phyloP scores from a whole-genome alignment of 2,797 vertebrate species.

The Gobio occitaniae region DNA sequence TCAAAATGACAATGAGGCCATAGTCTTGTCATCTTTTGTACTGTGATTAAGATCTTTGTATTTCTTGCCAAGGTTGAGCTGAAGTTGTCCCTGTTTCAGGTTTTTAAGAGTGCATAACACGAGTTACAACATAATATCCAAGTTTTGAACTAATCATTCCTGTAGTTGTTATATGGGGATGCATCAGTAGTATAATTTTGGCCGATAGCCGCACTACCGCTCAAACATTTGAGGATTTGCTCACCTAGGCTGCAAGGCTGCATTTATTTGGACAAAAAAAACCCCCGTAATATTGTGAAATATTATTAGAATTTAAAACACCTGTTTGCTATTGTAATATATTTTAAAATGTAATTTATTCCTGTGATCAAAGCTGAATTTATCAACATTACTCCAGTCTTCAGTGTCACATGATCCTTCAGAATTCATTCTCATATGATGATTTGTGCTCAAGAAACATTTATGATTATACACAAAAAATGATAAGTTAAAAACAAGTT shows the following conservation, averaged over 20 bases:
- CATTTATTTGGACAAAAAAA: background rate
- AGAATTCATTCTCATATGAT: background rate
- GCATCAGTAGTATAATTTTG: background rate
- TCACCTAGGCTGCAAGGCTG: background rate
- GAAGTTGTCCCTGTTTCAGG: background rate
- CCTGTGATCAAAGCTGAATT: background rate
- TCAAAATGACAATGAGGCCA: background rate
- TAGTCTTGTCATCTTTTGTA: background rate
- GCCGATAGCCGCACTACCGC: background rate
- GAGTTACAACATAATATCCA: background rate
- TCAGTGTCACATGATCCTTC: background rate
- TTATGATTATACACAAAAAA: no score
- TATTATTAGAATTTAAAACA: background rate
- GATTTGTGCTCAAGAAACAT: background rate
- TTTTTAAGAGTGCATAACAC: background rate
- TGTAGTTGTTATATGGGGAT: background rate
- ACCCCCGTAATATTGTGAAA: background rate
- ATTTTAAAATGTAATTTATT: background rate
- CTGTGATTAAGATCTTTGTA: background rate
- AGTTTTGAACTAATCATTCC: no score
- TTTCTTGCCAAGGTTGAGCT: background rate
- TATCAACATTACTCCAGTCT: background rate
- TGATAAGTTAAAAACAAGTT: no score
- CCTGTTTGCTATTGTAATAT: no score
- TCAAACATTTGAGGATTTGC: background rate